Evolutionary conservation across 2,888 invertebrate species (phyloP), one percentile per base, ranked within the genome.

Genomic region (Rhogogaster chlorosoma): DNA sequence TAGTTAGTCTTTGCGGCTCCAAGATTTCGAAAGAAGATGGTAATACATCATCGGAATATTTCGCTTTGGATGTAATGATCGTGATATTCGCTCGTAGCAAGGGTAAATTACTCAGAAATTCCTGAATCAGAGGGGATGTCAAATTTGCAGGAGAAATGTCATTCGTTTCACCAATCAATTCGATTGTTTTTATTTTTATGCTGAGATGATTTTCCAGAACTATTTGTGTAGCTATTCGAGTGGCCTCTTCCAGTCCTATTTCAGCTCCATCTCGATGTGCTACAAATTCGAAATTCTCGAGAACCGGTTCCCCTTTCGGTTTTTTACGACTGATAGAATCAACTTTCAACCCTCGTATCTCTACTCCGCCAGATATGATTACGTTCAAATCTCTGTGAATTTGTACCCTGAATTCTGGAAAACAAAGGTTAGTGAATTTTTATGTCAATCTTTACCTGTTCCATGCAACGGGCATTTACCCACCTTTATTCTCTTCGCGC

Each of bases 21-120:
- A 96, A 95, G 0, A 96, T 93, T 3, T 94, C 94, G 0, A 97
- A 94, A 45, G 94, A 92, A 0, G 93, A 88, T 0, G 95, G 94
- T 88, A 95, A 91, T 67, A 94, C 93, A 15, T 94, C 88, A 1
- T 5, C 18, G 10, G 32, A 4, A 7, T 57, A 32, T 7, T 29
- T 78, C 10, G 90, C 87, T 5, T 89, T 83, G 5, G 91, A 86
- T 4, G 90, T 87, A 1, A 96, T 90, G 0, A 97, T 92, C 80
- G 94, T 93, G 0, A 96, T 94, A 78, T 97, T 96, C 0, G 96
- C 95, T 88, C 96, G 96, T 3, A 97, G 94, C 15, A 97, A 91
- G 0, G 97, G 97, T 57, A 96, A 92, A 89, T 97, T 96, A 73
- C 95, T 95, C 0, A 97, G 93, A 0, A 95, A 93, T 1, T 96